Evolutionary conservation across 2,888 invertebrate genomes (phyloP).

Genomic region (Microctonus aethiopoides): DNA sequence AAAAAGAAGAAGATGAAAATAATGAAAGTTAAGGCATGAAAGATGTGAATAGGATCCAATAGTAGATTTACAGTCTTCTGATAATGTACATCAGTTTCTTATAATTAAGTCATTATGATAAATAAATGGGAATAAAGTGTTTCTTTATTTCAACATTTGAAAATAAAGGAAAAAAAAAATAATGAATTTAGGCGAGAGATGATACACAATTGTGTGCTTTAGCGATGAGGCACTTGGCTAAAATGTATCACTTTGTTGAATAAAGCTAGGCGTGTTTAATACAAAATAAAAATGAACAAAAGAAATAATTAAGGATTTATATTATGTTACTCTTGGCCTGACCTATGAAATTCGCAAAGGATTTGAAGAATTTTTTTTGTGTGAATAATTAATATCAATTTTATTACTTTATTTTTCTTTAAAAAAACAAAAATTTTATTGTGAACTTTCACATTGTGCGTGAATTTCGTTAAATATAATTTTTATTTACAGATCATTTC

Average conservation of each 20-base stretch:
- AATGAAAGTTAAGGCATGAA: constrained; percentile 10
- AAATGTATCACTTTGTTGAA: constrained; percentile 65
- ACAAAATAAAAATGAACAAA: constrained; percentile 44
- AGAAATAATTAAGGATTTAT: constrained; percentile 19
- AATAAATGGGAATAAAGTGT: constrained; percentile 9
- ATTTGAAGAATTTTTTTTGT: background rate
- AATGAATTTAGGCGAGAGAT: constrained; percentile 29
- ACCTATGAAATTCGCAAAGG: background rate
- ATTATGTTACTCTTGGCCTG: background rate
- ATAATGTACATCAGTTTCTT: constrained; percentile 55
- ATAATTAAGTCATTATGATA: constrained; percentile 48
- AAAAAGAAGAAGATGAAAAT: no score
- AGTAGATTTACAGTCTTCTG: constrained; percentile 53
- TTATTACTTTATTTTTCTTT: background rate
- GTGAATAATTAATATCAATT: no score
- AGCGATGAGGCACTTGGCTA: constrained; percentile 55
- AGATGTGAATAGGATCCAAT: constrained; percentile 47
- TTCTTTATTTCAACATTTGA: background rate
- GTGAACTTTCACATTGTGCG: background rate
- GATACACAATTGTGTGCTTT: constrained; percentile 58
- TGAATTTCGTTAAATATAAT: background rate
- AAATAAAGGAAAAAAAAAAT: constrained; percentile 25
- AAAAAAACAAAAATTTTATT: background rate
- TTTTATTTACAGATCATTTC: background rate
- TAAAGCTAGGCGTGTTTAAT: constrained; percentile 67